These are phyloP conservation scores for Drosophila quasianomalipes DNA, from an alignment of 2,888 invertebrate genomes.

Conservation along the genomic window DNA sequence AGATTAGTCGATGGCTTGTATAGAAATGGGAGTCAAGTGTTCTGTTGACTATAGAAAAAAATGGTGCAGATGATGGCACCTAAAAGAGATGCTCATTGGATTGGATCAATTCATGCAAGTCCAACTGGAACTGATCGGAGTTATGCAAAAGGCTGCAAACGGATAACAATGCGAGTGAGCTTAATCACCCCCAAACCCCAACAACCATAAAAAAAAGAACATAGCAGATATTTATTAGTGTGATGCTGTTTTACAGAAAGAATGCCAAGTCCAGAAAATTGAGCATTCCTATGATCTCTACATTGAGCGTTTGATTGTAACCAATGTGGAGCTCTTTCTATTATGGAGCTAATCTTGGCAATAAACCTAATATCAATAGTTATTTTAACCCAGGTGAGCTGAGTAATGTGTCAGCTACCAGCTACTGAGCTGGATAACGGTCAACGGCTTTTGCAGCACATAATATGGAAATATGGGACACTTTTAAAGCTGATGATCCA, in stretches of 20 bases:
- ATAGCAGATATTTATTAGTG: not conserved
- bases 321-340: conserved; percentile 32
- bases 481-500: conserved; percentile 11
- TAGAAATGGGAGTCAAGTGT: not conserved
- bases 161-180: conserved; percentile 34
- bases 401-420: no score
- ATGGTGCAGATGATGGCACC: not conserved
- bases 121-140: no score
- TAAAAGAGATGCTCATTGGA: not conserved
- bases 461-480: not conserved
- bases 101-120: not conserved
- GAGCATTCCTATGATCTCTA: conserved; percentile 38
- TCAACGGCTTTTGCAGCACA: rapidly evolving
- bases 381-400: conserved; percentile 24
- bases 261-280: conserved; percentile 18
- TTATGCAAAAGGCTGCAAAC: conserved; percentile 15
- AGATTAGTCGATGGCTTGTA: not conserved
- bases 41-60: not conserved
- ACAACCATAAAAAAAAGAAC: not conserved
- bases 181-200: no score
- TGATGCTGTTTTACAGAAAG: conserved; percentile 13
- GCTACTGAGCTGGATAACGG: not conserved
- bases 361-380: conserved; percentile 18
- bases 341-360: conserved; percentile 33
- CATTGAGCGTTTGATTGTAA: conserved; percentile 90